Evolutionary conservation across 1,140 invertebrate genomes (phyloP).

Genomic region (Listronotus oregonensis): DNA sequence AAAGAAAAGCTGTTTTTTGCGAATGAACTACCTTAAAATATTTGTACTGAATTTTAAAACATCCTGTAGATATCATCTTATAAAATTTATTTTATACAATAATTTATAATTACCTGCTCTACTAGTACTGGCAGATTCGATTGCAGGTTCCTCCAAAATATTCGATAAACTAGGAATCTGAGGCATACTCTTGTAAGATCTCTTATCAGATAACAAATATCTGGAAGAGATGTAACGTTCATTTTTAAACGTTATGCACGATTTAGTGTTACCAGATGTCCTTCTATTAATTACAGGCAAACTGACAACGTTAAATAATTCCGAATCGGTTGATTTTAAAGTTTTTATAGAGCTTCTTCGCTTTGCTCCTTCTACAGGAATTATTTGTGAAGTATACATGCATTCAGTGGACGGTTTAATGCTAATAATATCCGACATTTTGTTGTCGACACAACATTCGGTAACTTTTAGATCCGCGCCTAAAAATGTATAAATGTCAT

Average conservation of each 20-base stretch:
- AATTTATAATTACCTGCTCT: constrained; percentile 20
- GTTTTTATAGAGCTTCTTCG: constrained; percentile 22
- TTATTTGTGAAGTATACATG: constrained; percentile 31
- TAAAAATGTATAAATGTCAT: neutral
- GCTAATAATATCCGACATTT: constrained; percentile 35
- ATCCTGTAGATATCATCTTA: no score
- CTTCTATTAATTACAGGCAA: constrained; percentile 19
- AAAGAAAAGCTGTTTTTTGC: no score
- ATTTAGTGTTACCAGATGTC: constrained; percentile 14
- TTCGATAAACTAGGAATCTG: constrained; percentile 33
- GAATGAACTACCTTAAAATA: no score
- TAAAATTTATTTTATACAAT: no score
- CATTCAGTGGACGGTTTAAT: constrained; percentile 37
- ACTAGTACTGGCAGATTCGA: constrained; percentile 7
- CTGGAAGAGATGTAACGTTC: neutral
- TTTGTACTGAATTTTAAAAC: no score
- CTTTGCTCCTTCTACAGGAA: constrained; percentile 24
- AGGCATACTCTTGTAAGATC: constrained; percentile 31
- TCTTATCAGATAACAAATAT: neutral
- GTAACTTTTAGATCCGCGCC: constrained; percentile 28
- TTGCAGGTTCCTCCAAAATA: constrained; percentile 23
- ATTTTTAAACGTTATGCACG: constrained; percentile 32
- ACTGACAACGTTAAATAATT: constrained; percentile 33
- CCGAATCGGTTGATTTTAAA: constrained; percentile 30
- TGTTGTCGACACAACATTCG: constrained; percentile 22